Conservation (phyloP, 2,888 invertebrate genomes). For the Himalopsyche kuldschensis region DNA sequence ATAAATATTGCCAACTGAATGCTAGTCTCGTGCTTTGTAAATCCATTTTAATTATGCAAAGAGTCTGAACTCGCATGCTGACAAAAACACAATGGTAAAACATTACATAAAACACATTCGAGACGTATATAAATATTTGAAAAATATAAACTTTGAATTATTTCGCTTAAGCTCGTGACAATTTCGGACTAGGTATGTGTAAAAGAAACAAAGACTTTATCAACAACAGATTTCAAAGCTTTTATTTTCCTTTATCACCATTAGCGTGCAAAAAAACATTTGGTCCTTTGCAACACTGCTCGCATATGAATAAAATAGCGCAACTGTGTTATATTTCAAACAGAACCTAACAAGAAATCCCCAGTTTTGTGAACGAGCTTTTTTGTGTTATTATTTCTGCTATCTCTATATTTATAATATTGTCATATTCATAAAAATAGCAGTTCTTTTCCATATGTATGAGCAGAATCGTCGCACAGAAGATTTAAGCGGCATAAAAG, state of each 20-base stretch:
- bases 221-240: background rate
- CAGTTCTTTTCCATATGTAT: background rate
- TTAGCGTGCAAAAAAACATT: background rate
- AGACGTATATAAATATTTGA: no score
- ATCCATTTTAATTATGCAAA: no score
- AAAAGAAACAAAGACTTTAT: background rate
- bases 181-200: no score
- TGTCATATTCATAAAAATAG: background rate
- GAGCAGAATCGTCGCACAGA: background rate
- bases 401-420: background rate
- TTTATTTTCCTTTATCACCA: background rate
- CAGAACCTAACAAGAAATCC: background rate
- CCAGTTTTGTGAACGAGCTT: background rate
- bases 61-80: no score
- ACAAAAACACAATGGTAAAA: no score
- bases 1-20: no score
- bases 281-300: background rate
- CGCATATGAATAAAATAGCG: background rate
- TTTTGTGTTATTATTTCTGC: background rate
- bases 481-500: background rate
- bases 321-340: background rate
- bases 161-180: no score
- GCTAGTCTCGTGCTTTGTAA: no score
- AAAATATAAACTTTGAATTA: no score
- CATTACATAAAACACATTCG: no score